phyloP scores from a whole-genome alignment of 2,888 invertebrate genomes.

The Antitype chi region DNA sequence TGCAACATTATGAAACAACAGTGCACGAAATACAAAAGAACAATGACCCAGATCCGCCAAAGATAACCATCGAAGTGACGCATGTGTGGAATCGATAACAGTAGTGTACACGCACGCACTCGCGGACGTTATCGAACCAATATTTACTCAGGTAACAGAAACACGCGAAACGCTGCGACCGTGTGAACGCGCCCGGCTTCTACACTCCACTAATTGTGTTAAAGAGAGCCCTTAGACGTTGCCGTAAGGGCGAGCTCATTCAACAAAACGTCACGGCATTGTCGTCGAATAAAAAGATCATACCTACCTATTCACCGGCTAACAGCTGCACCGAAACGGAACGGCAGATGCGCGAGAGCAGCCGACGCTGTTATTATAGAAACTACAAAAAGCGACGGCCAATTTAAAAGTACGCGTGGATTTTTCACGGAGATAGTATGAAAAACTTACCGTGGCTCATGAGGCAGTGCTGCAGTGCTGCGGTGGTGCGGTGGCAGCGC shows the following conservation, averaged over 20 bases:
- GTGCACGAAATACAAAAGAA: slow-evolving; percentile 85
- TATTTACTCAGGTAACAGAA: slow-evolving; percentile 87
- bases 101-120: slow-evolving; percentile 86
- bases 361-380: slow-evolving; percentile 80
- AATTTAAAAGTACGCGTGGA: slow-evolving; percentile 72
- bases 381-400: slow-evolving; percentile 79
- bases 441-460: slow-evolving; percentile 80
- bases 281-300: slow-evolving; percentile 80
- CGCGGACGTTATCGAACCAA: slow-evolving; percentile 86
- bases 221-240: slow-evolving; percentile 76
- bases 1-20: slow-evolving; percentile 75
- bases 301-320: slow-evolving; percentile 83
- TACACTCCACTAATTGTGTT: slow-evolving; percentile 77
- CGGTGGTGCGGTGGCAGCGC: slow-evolving; percentile 78
- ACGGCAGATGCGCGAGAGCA: slow-evolving; percentile 87
- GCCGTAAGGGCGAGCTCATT: slow-evolving; percentile 77
- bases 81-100: slow-evolving; percentile 90
- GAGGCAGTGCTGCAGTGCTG: slow-evolving; percentile 70
- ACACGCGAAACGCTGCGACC: slow-evolving; percentile 82
- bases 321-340: slow-evolving; percentile 87
- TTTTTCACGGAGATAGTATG: slow-evolving; percentile 71
- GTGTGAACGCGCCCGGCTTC: slow-evolving; percentile 79
- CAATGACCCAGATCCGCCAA: slow-evolving; percentile 89
- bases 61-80: slow-evolving; percentile 90
- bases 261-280: slow-evolving; percentile 75